Conservation (phyloP, 2,888 invertebrate genomes). For the Drosophila maculinotata region DNA sequence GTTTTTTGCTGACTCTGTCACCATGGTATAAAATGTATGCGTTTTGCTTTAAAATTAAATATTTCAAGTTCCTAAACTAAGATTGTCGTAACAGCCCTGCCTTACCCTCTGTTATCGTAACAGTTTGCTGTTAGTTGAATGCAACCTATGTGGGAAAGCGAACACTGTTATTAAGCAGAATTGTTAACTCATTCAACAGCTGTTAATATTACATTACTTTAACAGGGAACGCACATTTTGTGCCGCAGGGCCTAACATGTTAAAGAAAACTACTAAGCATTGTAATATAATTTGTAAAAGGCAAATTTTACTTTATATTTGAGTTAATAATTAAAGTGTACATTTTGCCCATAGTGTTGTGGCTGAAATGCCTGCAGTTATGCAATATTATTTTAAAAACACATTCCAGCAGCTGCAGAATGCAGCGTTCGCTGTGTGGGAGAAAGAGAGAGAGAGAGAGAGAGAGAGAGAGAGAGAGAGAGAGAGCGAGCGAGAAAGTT, state of each 20-base stretch:
- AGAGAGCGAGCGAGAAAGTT: neutral
- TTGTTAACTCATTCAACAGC: neutral
- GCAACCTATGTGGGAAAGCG: no score
- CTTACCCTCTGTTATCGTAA: neutral
- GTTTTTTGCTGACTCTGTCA: slow-evolving; percentile 2
- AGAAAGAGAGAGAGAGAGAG: neutral
- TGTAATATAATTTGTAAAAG: neutral
- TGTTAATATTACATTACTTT: no score
- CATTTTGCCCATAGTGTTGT: slow-evolving; percentile 1
- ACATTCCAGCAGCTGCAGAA: slow-evolving; percentile 53
- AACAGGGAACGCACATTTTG: neutral
- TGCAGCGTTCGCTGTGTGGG: slow-evolving; percentile 4
- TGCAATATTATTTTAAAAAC: slow-evolving; percentile 74
- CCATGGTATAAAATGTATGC: slow-evolving; percentile 6
- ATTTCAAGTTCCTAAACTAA: no score
- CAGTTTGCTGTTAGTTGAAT: neutral
- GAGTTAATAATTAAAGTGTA: neutral
- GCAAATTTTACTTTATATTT: neutral
- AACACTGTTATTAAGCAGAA: neutral
- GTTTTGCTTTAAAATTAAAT: neutral
- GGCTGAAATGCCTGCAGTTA: slow-evolving; percentile 57
- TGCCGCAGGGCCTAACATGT: neutral
- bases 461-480: neutral
- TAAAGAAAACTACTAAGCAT: no score
- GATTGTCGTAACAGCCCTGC: neutral